Evolutionary conservation across 2,113 vertebrate species (phyloP).

Genomic region (Apodemus speciosus): DNA sequence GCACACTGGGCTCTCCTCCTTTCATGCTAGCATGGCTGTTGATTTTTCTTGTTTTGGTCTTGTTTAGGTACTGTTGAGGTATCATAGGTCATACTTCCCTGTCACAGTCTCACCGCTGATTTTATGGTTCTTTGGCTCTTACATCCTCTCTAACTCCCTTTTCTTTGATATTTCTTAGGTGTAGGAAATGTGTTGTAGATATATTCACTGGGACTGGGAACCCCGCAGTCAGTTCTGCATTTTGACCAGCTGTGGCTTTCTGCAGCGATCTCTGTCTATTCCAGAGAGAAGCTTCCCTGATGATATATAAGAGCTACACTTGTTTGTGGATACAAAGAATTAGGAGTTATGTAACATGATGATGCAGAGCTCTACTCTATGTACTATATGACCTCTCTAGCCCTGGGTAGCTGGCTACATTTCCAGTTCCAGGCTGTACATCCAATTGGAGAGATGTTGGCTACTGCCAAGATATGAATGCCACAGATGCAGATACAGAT

Average conservation of each 20-base stretch:
- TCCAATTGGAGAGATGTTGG: background rate
- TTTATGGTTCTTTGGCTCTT: background rate
- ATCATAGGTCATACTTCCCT: background rate
- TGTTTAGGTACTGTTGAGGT: background rate
- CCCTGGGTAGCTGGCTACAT: background rate
- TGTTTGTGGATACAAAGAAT: background rate
- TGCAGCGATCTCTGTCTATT: background rate
- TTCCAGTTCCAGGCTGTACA: background rate
- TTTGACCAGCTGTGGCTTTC: background rate
- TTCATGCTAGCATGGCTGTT: background rate
- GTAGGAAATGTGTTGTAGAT: background rate
- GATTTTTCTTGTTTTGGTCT: background rate
- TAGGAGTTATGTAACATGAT: background rate
- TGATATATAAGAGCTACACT: background rate
- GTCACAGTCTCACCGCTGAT: background rate
- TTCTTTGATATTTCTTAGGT: background rate
- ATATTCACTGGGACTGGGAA: background rate
- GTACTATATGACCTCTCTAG: background rate
- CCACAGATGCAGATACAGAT: background rate
- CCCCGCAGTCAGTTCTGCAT: background rate
- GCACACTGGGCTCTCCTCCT: background rate
- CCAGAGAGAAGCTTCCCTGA: background rate
- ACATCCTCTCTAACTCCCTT: background rate
- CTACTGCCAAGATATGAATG: background rate
- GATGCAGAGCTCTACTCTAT: background rate